phyloP scores from a whole-genome alignment of 2,797 vertebrate species.

The Dicrostonyx torquatus region DNA sequence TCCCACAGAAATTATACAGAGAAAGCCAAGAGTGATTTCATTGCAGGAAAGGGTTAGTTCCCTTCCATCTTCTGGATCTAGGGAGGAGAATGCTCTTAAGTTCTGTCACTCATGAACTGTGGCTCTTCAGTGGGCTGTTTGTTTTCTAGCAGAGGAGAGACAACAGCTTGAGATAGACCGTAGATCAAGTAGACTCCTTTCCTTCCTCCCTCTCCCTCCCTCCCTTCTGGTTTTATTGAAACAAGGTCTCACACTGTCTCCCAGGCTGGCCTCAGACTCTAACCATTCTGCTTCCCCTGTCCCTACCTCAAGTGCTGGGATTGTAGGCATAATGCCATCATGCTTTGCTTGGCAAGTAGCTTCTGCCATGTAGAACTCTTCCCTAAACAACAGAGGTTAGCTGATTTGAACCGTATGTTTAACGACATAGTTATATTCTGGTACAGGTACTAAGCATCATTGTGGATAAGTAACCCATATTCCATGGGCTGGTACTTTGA shows the following conservation, averaged over 20 bases:
- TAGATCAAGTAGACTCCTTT: background rate
- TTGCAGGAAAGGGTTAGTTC: background rate
- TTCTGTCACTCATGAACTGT: background rate
- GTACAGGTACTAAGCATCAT: background rate
- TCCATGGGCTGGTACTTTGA: background rate
- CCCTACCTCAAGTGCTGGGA: background rate
- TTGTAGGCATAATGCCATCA: background rate
- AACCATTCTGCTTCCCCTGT: background rate
- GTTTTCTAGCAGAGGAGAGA: background rate
- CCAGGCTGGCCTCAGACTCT: background rate
- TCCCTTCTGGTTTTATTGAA: background rate
- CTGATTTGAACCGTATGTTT: background rate
- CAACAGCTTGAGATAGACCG: background rate
- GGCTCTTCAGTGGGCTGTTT: background rate
- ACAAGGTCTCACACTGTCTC: background rate
- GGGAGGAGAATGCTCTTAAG: background rate
- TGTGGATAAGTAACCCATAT: background rate
- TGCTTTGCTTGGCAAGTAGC: background rate
- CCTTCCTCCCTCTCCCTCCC: too few relatives aligned
- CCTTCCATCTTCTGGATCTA: background rate
- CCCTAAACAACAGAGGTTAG: background rate
- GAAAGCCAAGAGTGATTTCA: background rate
- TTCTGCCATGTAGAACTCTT: background rate
- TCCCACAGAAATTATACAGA: background rate
- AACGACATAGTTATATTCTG: background rate